Evolutionary conservation across 37 sponge, comb jelly and placozoan species (phyloP).

Genomic region (Chondrilla cf. caribensis): DNA sequence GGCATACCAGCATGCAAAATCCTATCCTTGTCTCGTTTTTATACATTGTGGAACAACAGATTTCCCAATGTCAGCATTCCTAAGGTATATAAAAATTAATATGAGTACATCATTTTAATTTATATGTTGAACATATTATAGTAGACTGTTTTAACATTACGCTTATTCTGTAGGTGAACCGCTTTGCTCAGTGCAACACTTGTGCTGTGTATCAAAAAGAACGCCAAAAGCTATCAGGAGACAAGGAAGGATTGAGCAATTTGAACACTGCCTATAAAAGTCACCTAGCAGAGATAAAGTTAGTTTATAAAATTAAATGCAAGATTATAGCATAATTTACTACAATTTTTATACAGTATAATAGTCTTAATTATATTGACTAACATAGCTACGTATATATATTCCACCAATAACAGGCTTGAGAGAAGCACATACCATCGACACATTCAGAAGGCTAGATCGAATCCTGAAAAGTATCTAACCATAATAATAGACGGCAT

Average conservation of each 20-base stretch:
- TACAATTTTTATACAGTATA: not conserved
- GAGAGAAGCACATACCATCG: not conserved
- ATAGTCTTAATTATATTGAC: not conserved
- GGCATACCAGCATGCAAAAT: not conserved
- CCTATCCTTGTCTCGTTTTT: conserved; percentile 16
- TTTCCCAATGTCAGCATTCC: conserved; percentile 32
- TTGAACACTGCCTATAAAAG: not conserved
- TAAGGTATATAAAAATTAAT: conserved; percentile 14
- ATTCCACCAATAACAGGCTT: not conserved
- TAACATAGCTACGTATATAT: no score
- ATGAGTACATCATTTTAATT: not conserved
- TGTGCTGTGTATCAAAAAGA: conserved; percentile 29
- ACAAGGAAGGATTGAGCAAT: not conserved
- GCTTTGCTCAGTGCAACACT: conserved; percentile 46
- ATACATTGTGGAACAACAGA: not conserved
- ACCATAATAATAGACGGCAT: conserved; percentile 48
- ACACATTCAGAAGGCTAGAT: not conserved
- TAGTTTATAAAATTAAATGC: not conserved
- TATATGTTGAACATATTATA: not conserved
- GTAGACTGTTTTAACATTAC: not conserved
- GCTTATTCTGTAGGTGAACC: conserved; percentile 7
- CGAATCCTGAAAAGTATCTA: not conserved
- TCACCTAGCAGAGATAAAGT: not conserved
- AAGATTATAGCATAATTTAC: not conserved
- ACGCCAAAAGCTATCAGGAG: not conserved